These are phyloP conservation scores for Nomada goodeniana DNA, from an alignment of 2,888 invertebrate genomes.

Conservation along the genomic window DNA sequence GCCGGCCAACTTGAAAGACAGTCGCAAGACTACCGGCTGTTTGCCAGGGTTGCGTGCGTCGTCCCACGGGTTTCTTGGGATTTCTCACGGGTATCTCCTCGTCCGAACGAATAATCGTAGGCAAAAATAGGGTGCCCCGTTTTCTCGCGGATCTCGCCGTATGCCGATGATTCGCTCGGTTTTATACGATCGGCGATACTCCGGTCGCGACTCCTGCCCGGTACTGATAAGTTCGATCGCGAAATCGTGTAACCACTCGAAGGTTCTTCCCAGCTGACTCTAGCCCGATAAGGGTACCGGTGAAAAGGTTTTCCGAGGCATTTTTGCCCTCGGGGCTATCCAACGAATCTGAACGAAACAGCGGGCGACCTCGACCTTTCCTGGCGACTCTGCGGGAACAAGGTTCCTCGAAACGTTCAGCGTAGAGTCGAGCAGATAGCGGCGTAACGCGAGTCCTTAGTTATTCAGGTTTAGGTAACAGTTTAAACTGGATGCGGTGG, in stretches of 20 bases:
- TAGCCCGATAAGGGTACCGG: constrained; percentile 54
- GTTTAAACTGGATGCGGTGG: neutral
- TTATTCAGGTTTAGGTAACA: constrained; percentile 9
- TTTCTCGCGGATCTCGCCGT: neutral
- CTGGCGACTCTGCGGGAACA: constrained; percentile 13
- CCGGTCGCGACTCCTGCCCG: neutral
- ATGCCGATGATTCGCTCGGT: neutral
- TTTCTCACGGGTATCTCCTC: neutral
- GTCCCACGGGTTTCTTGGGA: too few species aligned
- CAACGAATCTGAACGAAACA: constrained; percentile 29
- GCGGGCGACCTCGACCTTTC: constrained; percentile 1
- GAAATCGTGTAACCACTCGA: constrained; percentile 17
- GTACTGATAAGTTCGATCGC: constrained; percentile 47
- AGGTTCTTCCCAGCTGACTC: constrained; percentile 25
- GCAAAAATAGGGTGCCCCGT: neutral
- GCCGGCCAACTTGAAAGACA: neutral
- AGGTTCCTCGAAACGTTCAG: neutral
- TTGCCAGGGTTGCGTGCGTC: neutral
- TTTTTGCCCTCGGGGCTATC: constrained; percentile 36
- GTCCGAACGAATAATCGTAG: neutral
- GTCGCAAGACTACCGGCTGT: neutral
- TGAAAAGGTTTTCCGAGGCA: constrained; percentile 27
- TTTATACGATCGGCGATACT: too few species aligned
- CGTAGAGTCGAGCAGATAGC: constrained; percentile 16
- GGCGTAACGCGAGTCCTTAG: constrained; percentile 13